Percentiles rank a stretch among this genome's conserved stretches.
Evolutionary conservation across 2,888 invertebrate species (phyloP).

Genomic region (Epistrophe grossulariae): DNA sequence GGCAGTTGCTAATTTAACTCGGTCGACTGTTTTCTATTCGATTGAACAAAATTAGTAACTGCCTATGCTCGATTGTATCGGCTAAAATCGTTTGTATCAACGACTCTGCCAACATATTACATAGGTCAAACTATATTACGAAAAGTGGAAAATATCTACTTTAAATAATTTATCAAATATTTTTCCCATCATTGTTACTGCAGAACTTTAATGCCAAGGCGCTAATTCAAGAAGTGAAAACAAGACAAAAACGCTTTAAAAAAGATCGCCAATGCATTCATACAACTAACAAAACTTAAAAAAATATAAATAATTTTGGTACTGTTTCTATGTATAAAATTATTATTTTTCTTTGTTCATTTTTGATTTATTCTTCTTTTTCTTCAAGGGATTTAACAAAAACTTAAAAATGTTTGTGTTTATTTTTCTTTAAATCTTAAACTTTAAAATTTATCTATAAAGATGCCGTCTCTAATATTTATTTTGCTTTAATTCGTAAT

Average conservation of each 20-base stretch:
- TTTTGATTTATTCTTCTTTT: slow-evolving; percentile 54
- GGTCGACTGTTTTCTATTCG: too few relatives aligned
- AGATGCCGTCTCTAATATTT: slow-evolving; percentile 71
- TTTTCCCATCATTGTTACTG: too few relatives aligned
- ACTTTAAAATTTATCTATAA: slow-evolving; percentile 73
- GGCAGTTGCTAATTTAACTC: too few relatives aligned
- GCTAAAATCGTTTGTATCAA: too few relatives aligned
- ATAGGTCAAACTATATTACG: too few relatives aligned
- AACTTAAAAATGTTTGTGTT: slow-evolving; percentile 61
- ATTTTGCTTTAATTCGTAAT: slow-evolving; percentile 63
- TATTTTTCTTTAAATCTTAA: slow-evolving; percentile 55
- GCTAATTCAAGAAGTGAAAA: neutral
- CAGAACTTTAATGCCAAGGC: neutral
- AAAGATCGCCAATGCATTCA: slow-evolving; percentile 9
- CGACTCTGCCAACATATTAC: too few relatives aligned
- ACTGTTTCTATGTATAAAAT: slow-evolving; percentile 49
- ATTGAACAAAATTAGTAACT: too few relatives aligned
- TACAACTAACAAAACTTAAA: neutral
- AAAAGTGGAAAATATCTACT: too few relatives aligned
- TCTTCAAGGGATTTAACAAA: slow-evolving; percentile 62
- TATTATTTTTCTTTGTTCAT: slow-evolving; percentile 45
- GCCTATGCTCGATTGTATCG: too few relatives aligned
- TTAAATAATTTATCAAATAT: too few relatives aligned
- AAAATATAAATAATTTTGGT: slow-evolving; percentile 40
- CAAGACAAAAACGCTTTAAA: neutral